Conservation (phyloP, 2,797 vertebrate genomes). For the Fistularia commersonii region DNA sequence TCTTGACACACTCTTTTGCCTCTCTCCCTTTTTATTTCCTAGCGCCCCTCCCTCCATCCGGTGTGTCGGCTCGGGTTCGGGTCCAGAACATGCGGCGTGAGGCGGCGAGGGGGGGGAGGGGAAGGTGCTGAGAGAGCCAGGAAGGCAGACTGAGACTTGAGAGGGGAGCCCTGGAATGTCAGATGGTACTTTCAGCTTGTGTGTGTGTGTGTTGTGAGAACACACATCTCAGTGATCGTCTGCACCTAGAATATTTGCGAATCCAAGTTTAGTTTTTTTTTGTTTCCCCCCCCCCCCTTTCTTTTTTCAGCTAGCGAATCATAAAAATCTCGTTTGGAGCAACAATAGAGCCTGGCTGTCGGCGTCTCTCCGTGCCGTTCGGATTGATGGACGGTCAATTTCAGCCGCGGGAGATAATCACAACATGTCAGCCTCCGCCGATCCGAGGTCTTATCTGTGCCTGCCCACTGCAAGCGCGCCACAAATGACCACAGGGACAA, state of each 20-base stretch:
- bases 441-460: slow-evolving; percentile 75
- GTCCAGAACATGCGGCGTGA: slow-evolving; percentile 57
- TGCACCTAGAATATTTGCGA: slow-evolving; percentile 35
- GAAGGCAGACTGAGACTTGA: slow-evolving; percentile 48
- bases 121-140: slow-evolving; percentile 30
- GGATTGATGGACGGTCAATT: slow-evolving; percentile 74
- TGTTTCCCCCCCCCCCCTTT: too few relatives aligned
- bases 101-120: slow-evolving; percentile 24
- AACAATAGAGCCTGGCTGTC: slow-evolving; percentile 56
- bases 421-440: slow-evolving; percentile 69
- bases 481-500: slow-evolving; percentile 67
- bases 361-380: slow-evolving; percentile 42
- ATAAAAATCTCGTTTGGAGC: slow-evolving; percentile 52
- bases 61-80: slow-evolving; percentile 55
- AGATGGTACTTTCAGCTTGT: slow-evolving; percentile 33
- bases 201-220: slow-evolving; percentile 17
- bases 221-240: slow-evolving; percentile 13
- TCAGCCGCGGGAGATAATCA: slow-evolving; percentile 68
- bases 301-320: slow-evolving; percentile 60
- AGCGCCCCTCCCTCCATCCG: slow-evolving; percentile 39
- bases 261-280: too few relatives aligned
- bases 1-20: slow-evolving; percentile 51
- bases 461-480: slow-evolving; percentile 59
- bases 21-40: slow-evolving; percentile 43
- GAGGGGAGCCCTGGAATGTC: slow-evolving; percentile 42